Conservation (phyloP, 2,888 invertebrate genomes). For the Cosmopolites sordidus region DNA sequence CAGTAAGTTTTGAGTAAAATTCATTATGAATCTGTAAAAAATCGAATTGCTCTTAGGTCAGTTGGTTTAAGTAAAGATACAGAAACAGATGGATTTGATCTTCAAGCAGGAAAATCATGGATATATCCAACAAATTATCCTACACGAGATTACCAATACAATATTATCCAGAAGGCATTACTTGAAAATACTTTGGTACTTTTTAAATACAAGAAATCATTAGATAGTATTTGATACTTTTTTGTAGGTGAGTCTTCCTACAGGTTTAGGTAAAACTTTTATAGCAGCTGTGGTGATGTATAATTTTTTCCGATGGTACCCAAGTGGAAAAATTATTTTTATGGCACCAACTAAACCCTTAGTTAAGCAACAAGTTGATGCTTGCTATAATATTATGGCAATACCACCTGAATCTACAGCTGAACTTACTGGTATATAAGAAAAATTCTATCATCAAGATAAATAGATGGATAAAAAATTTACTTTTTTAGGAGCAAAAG, state of each 20-base stretch:
- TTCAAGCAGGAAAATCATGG: slow-evolving; percentile 75
- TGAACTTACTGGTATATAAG: slow-evolving; percentile 92
- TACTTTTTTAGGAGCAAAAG: slow-evolving; percentile 29
- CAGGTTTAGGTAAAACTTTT: slow-evolving; percentile 93
- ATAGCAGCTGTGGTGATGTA: slow-evolving; percentile 97
- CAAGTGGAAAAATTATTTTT: slow-evolving; percentile 78
- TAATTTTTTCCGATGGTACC: slow-evolving; percentile 92
- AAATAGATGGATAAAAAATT: too few relatives aligned
- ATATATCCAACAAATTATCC: slow-evolving; percentile 91
- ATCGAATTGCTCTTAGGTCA: slow-evolving; percentile 2
- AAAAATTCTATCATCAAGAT: too few relatives aligned
- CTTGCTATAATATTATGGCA: slow-evolving; percentile 87
- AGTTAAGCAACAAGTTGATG: slow-evolving; percentile 90
- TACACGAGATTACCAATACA: slow-evolving; percentile 81
- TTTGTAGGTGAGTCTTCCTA: slow-evolving; percentile 59
- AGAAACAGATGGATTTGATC: slow-evolving; percentile 64
- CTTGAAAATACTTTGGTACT: slow-evolving; percentile 85
- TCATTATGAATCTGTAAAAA: not conserved
- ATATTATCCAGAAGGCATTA: slow-evolving; percentile 74
- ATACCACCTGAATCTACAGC: slow-evolving; percentile 76
- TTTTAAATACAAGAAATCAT: not conserved
- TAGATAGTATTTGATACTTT: slow-evolving; percentile 1
- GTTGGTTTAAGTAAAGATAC: slow-evolving; percentile 21
- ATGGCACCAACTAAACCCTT: slow-evolving; percentile 92
- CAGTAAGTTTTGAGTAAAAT: slow-evolving; percentile 1